phyloP scores from a whole-genome alignment of 2,113 vertebrate species.

The Caretta caretta region DNA sequence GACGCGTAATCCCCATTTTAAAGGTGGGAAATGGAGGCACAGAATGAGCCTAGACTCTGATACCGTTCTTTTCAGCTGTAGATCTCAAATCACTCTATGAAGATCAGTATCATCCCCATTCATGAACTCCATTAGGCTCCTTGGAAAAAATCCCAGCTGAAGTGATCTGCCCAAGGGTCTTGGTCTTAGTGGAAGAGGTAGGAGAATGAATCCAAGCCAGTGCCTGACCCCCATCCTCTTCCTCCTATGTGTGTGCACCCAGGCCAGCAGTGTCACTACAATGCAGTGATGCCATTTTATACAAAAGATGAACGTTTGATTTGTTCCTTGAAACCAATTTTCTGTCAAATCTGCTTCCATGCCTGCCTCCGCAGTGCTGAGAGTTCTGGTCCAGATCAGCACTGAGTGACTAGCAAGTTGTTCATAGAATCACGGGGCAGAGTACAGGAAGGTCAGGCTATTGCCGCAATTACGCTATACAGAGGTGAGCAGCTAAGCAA shows the following conservation, averaged over 20 bases:
- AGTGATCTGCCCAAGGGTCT: not conserved
- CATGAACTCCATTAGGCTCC: not conserved
- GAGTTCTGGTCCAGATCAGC: not conserved
- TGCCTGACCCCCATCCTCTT: not conserved
- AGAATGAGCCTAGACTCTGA: not conserved
- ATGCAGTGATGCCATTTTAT: not conserved
- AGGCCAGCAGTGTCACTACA: not conserved
- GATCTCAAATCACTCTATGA: not conserved
- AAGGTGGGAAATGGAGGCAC: not conserved
- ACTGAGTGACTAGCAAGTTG: not conserved
- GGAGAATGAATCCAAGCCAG: not conserved
- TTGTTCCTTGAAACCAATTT: not conserved
- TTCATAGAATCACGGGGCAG: not conserved
- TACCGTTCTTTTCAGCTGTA: no score
- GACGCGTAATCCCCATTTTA: not conserved
- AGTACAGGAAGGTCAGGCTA: not conserved
- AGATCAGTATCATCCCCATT: not conserved
- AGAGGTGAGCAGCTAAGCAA: constrained; percentile 44
- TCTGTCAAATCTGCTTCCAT: not conserved
- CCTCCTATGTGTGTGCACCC: not conserved
- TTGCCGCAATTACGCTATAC: rapidly evolving
- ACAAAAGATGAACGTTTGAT: not conserved
- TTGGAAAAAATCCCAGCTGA: not conserved
- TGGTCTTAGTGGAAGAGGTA: not conserved
- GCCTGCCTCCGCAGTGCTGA: not conserved